Base-by-base conservation (phyloP, 1,140 invertebrate species). In the Zaprionus nigranus region DNA sequence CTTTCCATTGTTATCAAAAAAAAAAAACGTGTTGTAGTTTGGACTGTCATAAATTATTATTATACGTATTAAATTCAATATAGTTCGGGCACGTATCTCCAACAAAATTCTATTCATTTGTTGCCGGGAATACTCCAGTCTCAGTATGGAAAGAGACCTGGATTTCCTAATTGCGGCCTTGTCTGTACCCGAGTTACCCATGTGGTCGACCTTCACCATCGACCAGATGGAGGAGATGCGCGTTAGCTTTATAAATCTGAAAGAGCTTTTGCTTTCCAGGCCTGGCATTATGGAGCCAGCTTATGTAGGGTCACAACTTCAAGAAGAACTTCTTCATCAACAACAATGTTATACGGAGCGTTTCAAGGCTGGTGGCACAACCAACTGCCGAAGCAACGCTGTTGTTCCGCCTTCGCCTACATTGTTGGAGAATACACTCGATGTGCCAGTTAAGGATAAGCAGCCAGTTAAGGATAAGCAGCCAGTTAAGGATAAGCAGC, bases 81-180 rank as follows among this genome's bases (percentile, higher is more conserved):
- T 46, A 46, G 40, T 46, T 46, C 40, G 40, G 40, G 7, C n/a
- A 46, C 40, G 40, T 46, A 9, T 17, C 40, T 46, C 2, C n/a
- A 17, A 40, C 5, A n/a, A 40, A 40, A 40, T 40, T 40, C 38
- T 2, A 40, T 40, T 15, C 9, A 4, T 4, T 51, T 51, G 20
- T 24, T 17, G 46, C 46, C 46, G 17, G 20, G 17, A 51, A 24
- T 5, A 6, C 7, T 9, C 15, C 40, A 46, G 13, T 43, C n/a
- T 46, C 17, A 36, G 38, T 22, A 88, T 88, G 85, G 81, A 88
- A 9, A 51, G 77, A 7, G 85, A 88, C 13, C 38, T 88, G 20
- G 68, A 90, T 13, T 88, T 90, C 36, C 54, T 88, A 7, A 88
- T 88, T 2, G 69, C 64, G 11, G 71, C 85, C 9, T 40, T 88